A percentile compares a stretch with the other conserved stretches of the same genome.
Evolutionary conservation across 2,797 vertebrate genomes (phyloP).

Genomic region (Alectoris magna): DNA sequence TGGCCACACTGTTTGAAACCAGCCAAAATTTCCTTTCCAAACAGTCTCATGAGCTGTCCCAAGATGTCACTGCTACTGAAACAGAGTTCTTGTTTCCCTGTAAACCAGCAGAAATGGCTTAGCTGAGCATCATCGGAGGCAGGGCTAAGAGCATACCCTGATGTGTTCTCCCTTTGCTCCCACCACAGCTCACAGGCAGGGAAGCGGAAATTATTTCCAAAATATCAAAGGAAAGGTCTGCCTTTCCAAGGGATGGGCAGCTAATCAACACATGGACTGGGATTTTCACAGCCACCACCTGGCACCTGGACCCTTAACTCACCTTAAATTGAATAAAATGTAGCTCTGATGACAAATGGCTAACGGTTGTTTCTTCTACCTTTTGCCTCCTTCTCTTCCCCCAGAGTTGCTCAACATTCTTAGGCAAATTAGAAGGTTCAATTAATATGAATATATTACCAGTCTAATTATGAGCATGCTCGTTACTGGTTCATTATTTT

Average conservation of each 20-base stretch:
- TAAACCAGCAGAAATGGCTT: not conserved
- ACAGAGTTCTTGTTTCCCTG: not conserved
- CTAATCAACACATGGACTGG: not conserved
- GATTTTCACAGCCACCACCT: not conserved
- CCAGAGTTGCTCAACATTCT: not conserved
- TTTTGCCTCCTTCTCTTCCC: not conserved
- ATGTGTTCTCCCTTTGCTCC: not conserved
- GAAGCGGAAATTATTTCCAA: fast-evolving
- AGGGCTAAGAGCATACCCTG: not conserved
- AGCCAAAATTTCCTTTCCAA: not conserved
- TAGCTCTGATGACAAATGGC: not conserved
- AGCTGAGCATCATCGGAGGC: fast-evolving
- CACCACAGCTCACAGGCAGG: fast-evolving
- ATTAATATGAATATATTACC: not conserved
- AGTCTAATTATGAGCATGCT: not conserved
- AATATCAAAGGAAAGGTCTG: fast-evolving
- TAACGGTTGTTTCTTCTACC: not conserved
- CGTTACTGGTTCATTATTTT: not conserved
- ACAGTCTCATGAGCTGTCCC: not conserved
- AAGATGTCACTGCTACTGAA: not conserved
- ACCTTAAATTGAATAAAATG: not conserved
- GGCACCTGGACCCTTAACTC: not conserved
- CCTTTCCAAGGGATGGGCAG: not conserved
- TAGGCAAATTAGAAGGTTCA: not conserved
- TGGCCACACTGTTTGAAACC: not conserved